Percentiles rank a stretch among this genome's conserved stretches.
Evolutionary conservation across 2,113 vertebrate genomes (phyloP).

Genomic region (Lamprotornis superbus): DNA sequence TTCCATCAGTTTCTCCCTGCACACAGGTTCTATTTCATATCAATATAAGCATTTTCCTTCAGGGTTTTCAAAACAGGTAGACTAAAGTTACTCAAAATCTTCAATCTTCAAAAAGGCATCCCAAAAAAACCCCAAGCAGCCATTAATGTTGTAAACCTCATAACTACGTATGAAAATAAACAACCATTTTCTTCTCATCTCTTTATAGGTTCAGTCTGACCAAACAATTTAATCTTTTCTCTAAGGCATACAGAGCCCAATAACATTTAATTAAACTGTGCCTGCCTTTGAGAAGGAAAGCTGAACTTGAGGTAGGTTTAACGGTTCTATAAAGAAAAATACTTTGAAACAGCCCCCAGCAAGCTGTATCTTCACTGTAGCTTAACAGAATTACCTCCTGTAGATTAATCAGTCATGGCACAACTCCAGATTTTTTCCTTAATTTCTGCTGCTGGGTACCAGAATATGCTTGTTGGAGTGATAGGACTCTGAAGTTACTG

Average conservation of each 20-base stretch:
- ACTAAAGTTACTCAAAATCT: neutral
- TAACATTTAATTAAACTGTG: neutral
- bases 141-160: neutral
- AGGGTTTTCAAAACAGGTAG: neutral
- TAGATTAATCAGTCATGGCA: neutral
- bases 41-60: neutral
- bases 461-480: neutral
- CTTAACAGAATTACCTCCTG: neutral
- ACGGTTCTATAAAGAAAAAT: neutral
- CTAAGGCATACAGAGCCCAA: neutral
- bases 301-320: neutral
- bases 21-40: neutral
- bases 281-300: neutral
- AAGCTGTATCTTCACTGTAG: neutral
- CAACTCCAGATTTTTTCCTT: neutral
- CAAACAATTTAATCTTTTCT: neutral
- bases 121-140: accelerated
- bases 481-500: neutral
- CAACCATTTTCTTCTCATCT: neutral
- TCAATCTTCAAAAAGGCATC: neutral
- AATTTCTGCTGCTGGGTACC: neutral
- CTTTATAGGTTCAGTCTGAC: neutral
- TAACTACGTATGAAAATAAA: neutral
- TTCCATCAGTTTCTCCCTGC: neutral
- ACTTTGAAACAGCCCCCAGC: neutral